A percentile compares a stretch with the other conserved stretches of the same genome.
These are phyloP conservation scores for Sabatieria punctata DNA, from an alignment of 2,888 invertebrate genomes.

Conservation along the genomic window DNA sequence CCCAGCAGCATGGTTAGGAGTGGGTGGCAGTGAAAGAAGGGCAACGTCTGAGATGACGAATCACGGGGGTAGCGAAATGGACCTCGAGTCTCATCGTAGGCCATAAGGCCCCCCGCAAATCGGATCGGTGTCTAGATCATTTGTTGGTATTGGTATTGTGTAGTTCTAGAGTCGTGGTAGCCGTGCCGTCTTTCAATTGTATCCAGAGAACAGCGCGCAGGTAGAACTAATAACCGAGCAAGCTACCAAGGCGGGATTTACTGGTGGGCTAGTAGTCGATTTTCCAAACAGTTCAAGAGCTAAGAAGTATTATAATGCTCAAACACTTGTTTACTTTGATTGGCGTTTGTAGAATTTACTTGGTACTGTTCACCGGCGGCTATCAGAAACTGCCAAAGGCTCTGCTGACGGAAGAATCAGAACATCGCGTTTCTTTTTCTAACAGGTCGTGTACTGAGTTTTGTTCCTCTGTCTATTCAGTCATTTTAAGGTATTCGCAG, in stretches of 20 bases:
- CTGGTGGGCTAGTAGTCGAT: slow-evolving; percentile 88
- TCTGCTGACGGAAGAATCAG: slow-evolving; percentile 43
- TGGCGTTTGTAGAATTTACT: slow-evolving; percentile 44
- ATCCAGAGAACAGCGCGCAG: slow-evolving; percentile 80
- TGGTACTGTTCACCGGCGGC: slow-evolving; percentile 88
- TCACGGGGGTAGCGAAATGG: too few species aligned
- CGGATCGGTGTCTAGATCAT: slow-evolving; percentile 21
- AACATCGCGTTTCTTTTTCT: too few species aligned
- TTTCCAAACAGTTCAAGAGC: slow-evolving; percentile 94
- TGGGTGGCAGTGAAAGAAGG: too few species aligned
- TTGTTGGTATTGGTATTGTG: background rate
- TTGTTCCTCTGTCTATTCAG: too few species aligned
- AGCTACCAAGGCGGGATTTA: slow-evolving; percentile 92
- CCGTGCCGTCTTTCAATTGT: slow-evolving; percentile 92
- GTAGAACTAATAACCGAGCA: slow-evolving; percentile 75
- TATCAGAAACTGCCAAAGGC: slow-evolving; percentile 58
- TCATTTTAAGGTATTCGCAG: too few species aligned
- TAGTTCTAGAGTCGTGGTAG: slow-evolving; percentile 57
- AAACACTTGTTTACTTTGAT: background rate
- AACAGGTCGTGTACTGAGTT: too few species aligned
- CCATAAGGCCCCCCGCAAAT: too few species aligned
- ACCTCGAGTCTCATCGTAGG: too few species aligned
- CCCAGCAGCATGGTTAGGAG: too few species aligned
- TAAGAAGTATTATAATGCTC: slow-evolving; percentile 51
- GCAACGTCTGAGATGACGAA: too few species aligned